Conservation (phyloP, 2,888 invertebrate species). For the Girardia tigrina region DNA sequence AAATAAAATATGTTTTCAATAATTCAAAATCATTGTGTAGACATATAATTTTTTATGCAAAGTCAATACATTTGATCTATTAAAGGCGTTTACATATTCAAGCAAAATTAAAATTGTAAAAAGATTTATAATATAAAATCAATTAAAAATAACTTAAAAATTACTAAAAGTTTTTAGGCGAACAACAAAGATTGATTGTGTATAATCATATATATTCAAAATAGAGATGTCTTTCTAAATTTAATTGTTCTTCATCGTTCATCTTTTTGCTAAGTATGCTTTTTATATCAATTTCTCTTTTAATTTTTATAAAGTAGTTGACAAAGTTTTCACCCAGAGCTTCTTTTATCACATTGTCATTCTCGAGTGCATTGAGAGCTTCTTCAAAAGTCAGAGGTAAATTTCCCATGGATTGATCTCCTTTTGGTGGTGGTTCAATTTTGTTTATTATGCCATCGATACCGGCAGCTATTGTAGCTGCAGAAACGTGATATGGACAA, state of each 20-base stretch:
- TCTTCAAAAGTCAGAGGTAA: slow-evolving; percentile 26
- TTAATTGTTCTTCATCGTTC: background rate
- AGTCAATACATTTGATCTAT: too few relatives aligned
- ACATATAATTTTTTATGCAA: too few relatives aligned
- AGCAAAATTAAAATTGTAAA: too few relatives aligned
- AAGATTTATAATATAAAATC: too few relatives aligned
- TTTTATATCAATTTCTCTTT: background rate
- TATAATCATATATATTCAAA: background rate
- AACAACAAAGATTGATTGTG: too few relatives aligned
- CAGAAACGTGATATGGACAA: slow-evolving; percentile 39
- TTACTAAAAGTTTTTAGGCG: too few relatives aligned
- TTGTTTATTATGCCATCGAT: slow-evolving; percentile 37
- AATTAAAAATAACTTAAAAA: too few relatives aligned
- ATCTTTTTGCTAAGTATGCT: background rate
- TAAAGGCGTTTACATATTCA: too few relatives aligned
- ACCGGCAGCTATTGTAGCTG: slow-evolving; percentile 39
- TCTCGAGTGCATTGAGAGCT: slow-evolving; percentile 27
- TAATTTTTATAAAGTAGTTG: background rate
- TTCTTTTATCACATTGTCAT: slow-evolving; percentile 24
- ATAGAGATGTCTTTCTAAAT: background rate
- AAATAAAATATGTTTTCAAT: too few relatives aligned
- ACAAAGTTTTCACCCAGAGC: slow-evolving; percentile 32
- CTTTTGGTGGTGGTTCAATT: background rate
- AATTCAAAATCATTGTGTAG: too few relatives aligned
- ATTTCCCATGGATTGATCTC: background rate